Evolutionary conservation across 2,113 vertebrate species (phyloP).

Genomic region (Lampris incognitus): DNA sequence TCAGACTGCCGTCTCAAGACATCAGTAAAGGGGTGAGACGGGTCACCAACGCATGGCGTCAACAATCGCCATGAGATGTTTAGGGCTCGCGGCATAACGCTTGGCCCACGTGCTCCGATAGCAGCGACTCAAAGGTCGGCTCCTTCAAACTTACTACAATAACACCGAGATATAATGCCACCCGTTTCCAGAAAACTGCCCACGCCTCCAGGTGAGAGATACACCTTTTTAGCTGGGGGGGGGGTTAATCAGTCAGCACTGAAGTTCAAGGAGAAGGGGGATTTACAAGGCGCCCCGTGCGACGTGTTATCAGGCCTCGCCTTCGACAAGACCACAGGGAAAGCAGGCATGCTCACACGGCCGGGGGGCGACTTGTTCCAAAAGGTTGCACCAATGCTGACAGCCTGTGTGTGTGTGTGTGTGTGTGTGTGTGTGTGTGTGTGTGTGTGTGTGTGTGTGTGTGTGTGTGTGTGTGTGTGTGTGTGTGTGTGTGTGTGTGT

Average conservation of each 20-base stretch:
- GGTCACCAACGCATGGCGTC: slow-evolving; percentile 21
- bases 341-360: slow-evolving; percentile 48
- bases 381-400: too few species aligned
- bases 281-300: background rate
- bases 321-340: slow-evolving; percentile 11
- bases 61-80: background rate
- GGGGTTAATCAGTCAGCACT: slow-evolving; percentile 5
- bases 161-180: slow-evolving; percentile 33
- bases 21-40: background rate
- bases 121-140: slow-evolving; percentile 46
- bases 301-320: background rate
- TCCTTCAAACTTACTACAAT: slow-evolving; percentile 12
- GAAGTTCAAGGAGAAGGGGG: slow-evolving; percentile 13
- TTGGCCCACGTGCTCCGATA: slow-evolving; percentile 19
- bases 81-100: background rate
- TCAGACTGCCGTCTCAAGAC: background rate
- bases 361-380: slow-evolving; percentile 13
- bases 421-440: too few species aligned
- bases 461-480: too few species aligned
- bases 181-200: background rate
- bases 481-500: too few species aligned
- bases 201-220: slow-evolving; percentile 1
- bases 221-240: background rate
- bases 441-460: too few species aligned
- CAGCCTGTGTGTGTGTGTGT: too few species aligned